A percentile compares a stretch with the other conserved stretches of the same genome.
Conservation (phyloP, 2,888 invertebrate genomes). For the Lepetodrilus schrolli region DNA sequence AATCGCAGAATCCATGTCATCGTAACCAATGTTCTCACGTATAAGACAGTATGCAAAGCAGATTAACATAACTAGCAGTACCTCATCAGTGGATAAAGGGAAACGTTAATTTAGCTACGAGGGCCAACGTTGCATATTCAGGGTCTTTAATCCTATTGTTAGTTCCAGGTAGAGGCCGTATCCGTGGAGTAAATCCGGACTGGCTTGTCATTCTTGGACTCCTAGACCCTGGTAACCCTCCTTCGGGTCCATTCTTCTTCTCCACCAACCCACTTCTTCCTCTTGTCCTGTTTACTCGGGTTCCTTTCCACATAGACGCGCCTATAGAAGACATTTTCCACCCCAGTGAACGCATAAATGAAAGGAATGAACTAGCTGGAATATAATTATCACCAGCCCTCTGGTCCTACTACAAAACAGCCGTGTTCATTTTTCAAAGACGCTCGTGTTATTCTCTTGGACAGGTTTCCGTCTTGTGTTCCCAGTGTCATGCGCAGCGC, state of each 20-base stretch:
- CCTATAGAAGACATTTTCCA: not conserved
- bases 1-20: no score
- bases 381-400: not conserved
- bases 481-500: no score
- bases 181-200: not conserved
- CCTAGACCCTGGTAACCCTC: not conserved
- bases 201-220: not conserved
- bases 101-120: no score
- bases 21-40: no score
- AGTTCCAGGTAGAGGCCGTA: not conserved
- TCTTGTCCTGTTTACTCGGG: not conserved
- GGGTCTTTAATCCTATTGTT: not conserved
- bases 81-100: no score
- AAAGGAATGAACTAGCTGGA: conserved; percentile 20
- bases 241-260: not conserved
- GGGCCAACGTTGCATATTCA: not conserved
- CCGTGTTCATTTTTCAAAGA: not conserved
- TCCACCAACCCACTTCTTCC: not conserved
- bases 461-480: no score
- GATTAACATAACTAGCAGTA: no score
- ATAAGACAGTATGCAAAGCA: no score
- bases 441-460: not conserved
- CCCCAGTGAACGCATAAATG: not conserved
- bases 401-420: no score
- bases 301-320: not conserved